Base-by-base conservation (phyloP, 2,888 invertebrate species). In the Subacronicta megacephala region DNA sequence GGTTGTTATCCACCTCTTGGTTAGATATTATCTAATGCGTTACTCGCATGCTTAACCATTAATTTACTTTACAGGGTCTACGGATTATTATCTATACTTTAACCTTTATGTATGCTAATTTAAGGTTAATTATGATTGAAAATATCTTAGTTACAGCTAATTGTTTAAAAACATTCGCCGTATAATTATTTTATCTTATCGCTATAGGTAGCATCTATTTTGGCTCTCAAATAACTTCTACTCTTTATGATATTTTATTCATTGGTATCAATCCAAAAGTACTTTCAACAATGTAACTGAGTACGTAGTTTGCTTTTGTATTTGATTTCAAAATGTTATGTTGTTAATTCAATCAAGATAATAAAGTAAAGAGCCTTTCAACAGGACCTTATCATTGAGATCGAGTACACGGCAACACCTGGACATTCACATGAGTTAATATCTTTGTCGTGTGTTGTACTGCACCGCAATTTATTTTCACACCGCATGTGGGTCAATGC, bases 401-500 rank as follows among this genome's bases (percentile, higher is more conserved):
- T 65, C 73, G 54, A 59, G 68, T 67, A 51, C 58, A 49, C 58
- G 47, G 70, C 49, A 69, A 61, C 82, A 84, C 83, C 81, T 84
- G 83, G 80, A 78, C 73, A 72, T 67, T 63, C 72, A 78, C 78
- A 79, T 79, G 77, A 72, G 72, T 69, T 76, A 80, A 81, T 86
- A 75, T 54, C 67, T 71, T 66, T 70, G 70, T 71, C 74, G 73
- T 79, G 78, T 68, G 71, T 75, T 74, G 62, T 56, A 71, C 73
- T 81, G 79, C 73, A 74, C 72, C 62, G 80, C 80, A 77, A 84
- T 90, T 88, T 88, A 90, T 91, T 89, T 89, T 87, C 83, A 83
- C 84, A 75, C 81, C 74, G 84, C 83, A 93, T 90, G 92, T 93
- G 79, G 93, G 93, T 93, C 93, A 93, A 90, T 93, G 93, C 86